These are phyloP conservation scores for Toxotes jaculatrix DNA, from an alignment of 2,113 vertebrate genomes.

Conservation along the genomic window DNA sequence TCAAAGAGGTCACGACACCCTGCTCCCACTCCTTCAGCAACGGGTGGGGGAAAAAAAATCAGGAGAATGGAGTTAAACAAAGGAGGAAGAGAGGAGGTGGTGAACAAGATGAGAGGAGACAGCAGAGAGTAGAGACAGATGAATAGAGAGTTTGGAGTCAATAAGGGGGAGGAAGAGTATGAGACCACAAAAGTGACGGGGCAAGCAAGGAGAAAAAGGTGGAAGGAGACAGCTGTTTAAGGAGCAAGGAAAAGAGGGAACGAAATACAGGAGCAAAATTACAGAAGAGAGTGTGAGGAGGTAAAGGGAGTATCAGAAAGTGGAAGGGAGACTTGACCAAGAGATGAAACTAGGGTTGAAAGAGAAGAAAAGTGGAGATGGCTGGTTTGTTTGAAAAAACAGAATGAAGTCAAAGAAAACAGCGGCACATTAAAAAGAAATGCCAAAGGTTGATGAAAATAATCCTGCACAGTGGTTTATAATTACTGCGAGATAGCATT, in stretches of 20 bases:
- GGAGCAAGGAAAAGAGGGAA: background rate
- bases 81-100: background rate
- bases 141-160: background rate
- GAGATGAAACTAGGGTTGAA: too few species aligned
- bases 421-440: background rate
- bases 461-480: background rate
- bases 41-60: background rate
- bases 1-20: background rate
- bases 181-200: too few species aligned
- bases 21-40: background rate
- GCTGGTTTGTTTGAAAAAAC: too few species aligned
- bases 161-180: background rate
- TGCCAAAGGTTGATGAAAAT: background rate
- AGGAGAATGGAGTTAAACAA: background rate
- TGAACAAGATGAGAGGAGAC: background rate
- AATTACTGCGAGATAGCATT: background rate
- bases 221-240: background rate
- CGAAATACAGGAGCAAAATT: too few species aligned
- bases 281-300: too few species aligned
- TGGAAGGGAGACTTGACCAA: too few species aligned
- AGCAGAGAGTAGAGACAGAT: background rate
- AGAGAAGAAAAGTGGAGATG: too few species aligned
- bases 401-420: background rate
- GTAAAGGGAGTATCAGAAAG: too few species aligned
- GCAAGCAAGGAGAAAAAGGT: background rate